These are phyloP conservation scores for Hemicentrotus pulcherrimus DNA, from an alignment of 35 echinoderm and acorn worm species.

Conservation along the genomic window DNA sequence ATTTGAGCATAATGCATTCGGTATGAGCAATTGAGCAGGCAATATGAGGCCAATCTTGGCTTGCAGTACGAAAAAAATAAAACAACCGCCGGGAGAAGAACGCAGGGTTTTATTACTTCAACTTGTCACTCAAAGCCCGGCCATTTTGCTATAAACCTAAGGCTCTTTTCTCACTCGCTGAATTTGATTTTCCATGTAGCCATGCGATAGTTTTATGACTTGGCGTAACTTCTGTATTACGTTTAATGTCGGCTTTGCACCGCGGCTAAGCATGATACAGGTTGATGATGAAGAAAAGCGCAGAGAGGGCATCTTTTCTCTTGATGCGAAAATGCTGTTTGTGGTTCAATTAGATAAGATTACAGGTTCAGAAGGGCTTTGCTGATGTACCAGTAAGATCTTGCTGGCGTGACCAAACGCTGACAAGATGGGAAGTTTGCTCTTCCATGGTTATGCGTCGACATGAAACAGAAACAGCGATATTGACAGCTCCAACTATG, in stretches of 20 bases:
- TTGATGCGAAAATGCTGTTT: neutral
- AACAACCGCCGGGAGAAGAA: slow-evolving; percentile 8
- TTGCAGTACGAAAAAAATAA: slow-evolving; percentile 13
- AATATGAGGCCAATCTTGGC: slow-evolving; percentile 9
- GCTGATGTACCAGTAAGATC: neutral
- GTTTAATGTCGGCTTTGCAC: neutral
- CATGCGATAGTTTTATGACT: neutral
- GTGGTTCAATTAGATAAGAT: neutral
- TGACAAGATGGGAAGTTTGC: neutral
- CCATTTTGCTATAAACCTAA: slow-evolving; percentile 1
- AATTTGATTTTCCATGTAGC: slow-evolving; percentile 1
- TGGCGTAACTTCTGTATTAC: neutral
- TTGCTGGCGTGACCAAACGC: neutral
- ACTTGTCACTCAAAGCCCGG: slow-evolving; percentile 15
- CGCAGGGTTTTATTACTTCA: neutral
- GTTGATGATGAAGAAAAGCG: neutral
- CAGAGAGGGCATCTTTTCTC: neutral
- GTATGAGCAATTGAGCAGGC: slow-evolving; percentile 15
- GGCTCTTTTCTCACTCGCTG: neutral
- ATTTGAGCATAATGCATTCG: slow-evolving; percentile 18
- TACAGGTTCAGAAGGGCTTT: neutral
- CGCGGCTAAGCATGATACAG: neutral
- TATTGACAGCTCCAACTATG: neutral
- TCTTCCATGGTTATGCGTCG: neutral
- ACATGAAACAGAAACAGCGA: neutral